Conservation (phyloP, 2,113 vertebrate species). For the Xenopus laevis region DNA sequence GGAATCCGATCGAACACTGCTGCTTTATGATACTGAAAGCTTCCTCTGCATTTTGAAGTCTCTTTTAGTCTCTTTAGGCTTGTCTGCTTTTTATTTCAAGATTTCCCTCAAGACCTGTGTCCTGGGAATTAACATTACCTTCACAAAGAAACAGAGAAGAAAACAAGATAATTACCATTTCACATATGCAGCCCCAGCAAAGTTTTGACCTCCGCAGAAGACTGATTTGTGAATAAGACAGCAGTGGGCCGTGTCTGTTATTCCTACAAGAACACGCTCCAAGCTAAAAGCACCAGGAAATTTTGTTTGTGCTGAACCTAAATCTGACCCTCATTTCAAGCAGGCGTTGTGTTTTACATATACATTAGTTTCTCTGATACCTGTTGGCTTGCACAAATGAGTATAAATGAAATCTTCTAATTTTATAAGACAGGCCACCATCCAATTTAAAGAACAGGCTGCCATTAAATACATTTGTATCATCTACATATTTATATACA, state of each 20-base stretch:
- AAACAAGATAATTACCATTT: conserved; percentile 44
- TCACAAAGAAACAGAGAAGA: conserved; percentile 37
- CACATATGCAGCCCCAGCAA: conserved; percentile 32
- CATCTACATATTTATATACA: too few relatives aligned
- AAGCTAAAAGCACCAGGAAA: conserved; percentile 8
- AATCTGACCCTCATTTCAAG: neutral
- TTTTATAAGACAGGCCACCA: too few relatives aligned
- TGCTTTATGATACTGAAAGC: conserved; percentile 21
- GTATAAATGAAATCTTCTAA: neutral
- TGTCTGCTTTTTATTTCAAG: conserved; percentile 25
- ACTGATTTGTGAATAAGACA: conserved; percentile 36
- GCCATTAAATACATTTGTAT: too few relatives aligned
- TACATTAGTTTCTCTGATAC: neutral
- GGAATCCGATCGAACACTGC: neutral
- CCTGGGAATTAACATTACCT: conserved; percentile 40
- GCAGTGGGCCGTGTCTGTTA: conserved; percentile 2
- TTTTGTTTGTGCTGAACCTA: neutral
- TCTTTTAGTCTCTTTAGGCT: conserved; percentile 36
- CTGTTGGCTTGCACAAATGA: neutral
- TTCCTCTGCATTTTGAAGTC: conserved; percentile 24
- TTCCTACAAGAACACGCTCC: conserved; percentile 22
- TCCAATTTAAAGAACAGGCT: too few relatives aligned
- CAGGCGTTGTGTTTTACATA: neutral
- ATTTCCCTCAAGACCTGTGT: conserved; percentile 41
- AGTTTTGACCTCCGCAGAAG: conserved; percentile 34